Conservation (phyloP, 2,888 invertebrate genomes). For the Xylota sylvarum region DNA sequence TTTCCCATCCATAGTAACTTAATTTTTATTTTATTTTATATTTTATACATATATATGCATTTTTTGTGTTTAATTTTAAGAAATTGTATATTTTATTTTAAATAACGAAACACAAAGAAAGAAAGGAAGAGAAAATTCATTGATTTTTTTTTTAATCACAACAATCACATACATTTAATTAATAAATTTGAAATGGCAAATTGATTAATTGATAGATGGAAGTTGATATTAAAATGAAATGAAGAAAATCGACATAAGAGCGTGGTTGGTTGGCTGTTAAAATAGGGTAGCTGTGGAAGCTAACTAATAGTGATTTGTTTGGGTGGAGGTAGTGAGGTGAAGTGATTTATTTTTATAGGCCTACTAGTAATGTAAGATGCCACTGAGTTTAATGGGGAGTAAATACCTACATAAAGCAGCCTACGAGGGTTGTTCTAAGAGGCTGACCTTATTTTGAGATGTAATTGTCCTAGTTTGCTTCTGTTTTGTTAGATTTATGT, state of each 20-base stretch:
- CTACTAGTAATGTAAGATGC: no score
- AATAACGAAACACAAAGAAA: slow-evolving; percentile 53
- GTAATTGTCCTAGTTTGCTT: no score
- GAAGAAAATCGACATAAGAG: slow-evolving; percentile 4
- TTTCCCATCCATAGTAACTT: slow-evolving; percentile 84
- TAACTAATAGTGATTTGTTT: background rate
- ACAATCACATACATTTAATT: slow-evolving; percentile 28
- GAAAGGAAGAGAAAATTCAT: slow-evolving; percentile 67
- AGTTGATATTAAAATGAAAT: slow-evolving; percentile 26
- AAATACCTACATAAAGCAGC: no score
- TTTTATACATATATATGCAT: background rate
- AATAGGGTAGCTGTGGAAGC: background rate
- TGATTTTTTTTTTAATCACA: slow-evolving; percentile 49
- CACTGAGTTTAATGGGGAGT: no score
- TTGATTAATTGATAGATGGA: slow-evolving; percentile 8
- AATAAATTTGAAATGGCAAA: slow-evolving; percentile 10
- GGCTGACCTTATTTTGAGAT: no score
- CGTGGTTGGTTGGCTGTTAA: background rate
- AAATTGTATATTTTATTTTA: background rate
- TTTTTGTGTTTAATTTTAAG: slow-evolving; percentile 27
- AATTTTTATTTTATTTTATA: slow-evolving; percentile 25
- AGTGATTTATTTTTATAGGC: no score
- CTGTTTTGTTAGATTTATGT: no score
- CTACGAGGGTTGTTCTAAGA: no score
- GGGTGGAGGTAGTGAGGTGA: no score